These are phyloP conservation scores for Geopemphigus sp. DNA, from an alignment of 1,140 invertebrate genomes.

Conservation along the genomic window DNA sequence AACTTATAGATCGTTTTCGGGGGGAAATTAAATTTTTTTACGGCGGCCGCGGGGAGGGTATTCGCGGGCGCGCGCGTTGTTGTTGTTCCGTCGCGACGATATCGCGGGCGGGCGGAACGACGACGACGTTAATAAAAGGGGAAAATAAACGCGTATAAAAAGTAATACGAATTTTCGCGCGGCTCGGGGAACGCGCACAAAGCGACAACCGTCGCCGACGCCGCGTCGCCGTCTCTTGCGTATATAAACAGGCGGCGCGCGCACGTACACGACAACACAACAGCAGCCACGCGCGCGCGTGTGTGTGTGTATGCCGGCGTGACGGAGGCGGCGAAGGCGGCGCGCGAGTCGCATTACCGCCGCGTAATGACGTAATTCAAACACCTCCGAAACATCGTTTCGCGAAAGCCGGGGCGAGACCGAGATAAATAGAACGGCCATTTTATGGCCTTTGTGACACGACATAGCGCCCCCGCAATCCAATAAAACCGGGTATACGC, in stretches of 20 bases:
- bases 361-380: constrained; percentile 39
- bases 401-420: constrained; percentile 17
- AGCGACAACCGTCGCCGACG: constrained; percentile 10
- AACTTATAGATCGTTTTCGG: no score
- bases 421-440: constrained; percentile 41
- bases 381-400: constrained; percentile 42
- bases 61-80: not conserved
- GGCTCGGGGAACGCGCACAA: not conserved
- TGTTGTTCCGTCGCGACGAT: not conserved
- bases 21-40: no score
- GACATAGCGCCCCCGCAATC: constrained; percentile 23
- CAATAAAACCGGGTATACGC: constrained; percentile 40
- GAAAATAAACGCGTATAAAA: constrained; percentile 1
- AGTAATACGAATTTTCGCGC: constrained; percentile 15
- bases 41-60: no score
- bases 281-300: no score
- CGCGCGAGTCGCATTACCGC: constrained; percentile 8
- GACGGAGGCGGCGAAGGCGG: not conserved
- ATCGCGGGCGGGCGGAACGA: not conserved
- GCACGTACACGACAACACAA: no score
- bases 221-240: not conserved
- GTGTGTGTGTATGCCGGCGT: not conserved
- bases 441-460: constrained; percentile 48
- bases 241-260: no score
- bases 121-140: not conserved